Evolutionary conservation across 2,113 vertebrate species (phyloP), one percentile per base, ranked within the genome.

Genomic region (Chloropsis cyanopogon): DNA sequence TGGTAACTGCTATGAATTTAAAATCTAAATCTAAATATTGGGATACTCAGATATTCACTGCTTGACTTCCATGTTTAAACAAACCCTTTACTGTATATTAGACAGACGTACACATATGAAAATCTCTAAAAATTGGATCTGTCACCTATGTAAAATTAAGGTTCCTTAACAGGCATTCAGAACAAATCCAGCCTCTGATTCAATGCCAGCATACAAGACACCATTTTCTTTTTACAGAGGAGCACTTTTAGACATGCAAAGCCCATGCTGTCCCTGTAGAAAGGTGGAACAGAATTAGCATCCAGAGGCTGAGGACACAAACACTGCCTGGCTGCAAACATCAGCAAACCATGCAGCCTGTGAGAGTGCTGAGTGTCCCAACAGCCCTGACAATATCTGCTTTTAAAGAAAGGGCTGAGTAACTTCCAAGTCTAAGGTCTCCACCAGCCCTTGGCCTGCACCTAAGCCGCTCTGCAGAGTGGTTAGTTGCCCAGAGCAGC

Each of bases 281-380:
- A 79, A 64, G 6, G 25, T 61, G 35, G 42, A 75, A 41, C 31
- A 75, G 57, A 71, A 61, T 57, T 65, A 57, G 63, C 47, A 77
- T 13, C 37, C 26, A 25, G 70, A 23, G 42, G 35, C 31, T 0
- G 0, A 59, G 35, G 82, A 52, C 64, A 78, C 26, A 46, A 84
- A 37, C 10, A 26, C 6, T 2, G 4, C 5, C 61, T 35, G 0
- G 0, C 41, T 50, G 76, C 4, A 7, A 65, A 80, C 46, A 82
- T 13, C 39, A 60, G 82, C 65, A 94, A 56, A 57, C 49, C 68
- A 14, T 0, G 29, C 53, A 80, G 63, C 42, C 39, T 29, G 18
- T 6, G 28, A 76, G 26, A 69, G 46, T 7, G 19, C 28, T 0
- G 0, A 2, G 1, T 11, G 46, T 8, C 79, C 22, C 1, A 0